Evolutionary conservation across 23 tunicate genomes (phyloP), one percentile per base, ranked within the genome.

Genomic region (Phallusia fumigata): DNA sequence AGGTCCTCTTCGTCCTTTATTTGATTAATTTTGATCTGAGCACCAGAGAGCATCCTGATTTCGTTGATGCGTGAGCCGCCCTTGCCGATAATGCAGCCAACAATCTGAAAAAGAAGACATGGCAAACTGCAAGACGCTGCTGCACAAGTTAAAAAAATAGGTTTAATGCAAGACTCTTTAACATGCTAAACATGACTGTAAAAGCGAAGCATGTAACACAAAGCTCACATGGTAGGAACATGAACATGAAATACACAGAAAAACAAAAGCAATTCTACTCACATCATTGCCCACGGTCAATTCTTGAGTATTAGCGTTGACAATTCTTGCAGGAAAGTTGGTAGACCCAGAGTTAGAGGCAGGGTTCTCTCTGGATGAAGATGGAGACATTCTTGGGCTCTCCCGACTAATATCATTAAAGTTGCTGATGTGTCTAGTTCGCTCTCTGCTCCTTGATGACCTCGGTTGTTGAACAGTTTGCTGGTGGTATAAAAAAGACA

Each of bases 71-170:
- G 69, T 31, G 86, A 78, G 8, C 99, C 99, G 3, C 90, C 90
- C 82, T 84, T 86, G 30, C 99, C 99, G 53, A 96, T 96, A 40
- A 96, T 93, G 81, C 97, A 85, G 6, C 99, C 99, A 76, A 96
- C 79, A 51, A 88, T 78, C 98, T 93, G 51, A 65, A 73, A 8
- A 33, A n/a, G n/a, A n/a, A n/a, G n/a, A n/a, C n/a, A n/a, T n/a
- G n/a, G n/a, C n/a, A n/a, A n/a, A n/a, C n/a, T n/a, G n/a, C n/a
- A n/a, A n/a, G n/a, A n/a, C n/a, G n/a, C n/a, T n/a, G n/a, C n/a
- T n/a, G n/a, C n/a, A n/a, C n/a, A n/a, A n/a, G n/a, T n/a, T n/a
- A n/a, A n/a, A n/a, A n/a, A n/a, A n/a, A n/a, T n/a, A n/a, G n/a
- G n/a, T n/a, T n/a, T n/a, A n/a, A n/a, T n/a, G n/a, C n/a, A n/a